Percentiles rank a stretch among this genome's conserved stretches.
phyloP scores from a whole-genome alignment of 2,797 vertebrate genomes.

The Chloroceryle amazona region DNA sequence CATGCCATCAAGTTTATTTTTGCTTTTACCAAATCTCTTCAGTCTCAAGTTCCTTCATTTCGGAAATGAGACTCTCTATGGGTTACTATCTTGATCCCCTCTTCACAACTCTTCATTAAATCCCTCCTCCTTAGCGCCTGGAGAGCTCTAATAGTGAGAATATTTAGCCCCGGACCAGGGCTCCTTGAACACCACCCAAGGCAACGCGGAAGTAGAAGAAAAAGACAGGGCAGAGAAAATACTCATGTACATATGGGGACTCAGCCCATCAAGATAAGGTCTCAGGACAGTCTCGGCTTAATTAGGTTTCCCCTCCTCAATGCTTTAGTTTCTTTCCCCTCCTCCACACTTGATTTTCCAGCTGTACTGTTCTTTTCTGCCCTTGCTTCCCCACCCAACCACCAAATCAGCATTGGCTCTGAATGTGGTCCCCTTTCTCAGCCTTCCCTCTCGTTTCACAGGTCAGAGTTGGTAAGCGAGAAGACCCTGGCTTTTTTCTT shows the following conservation, averaged over 20 bases:
- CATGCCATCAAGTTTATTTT: constrained; percentile 29
- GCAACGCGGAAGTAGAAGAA: neutral
- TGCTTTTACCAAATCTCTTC: neutral
- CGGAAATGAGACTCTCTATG: constrained; percentile 23
- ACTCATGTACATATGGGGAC: neutral
- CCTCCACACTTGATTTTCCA: constrained; percentile 65
- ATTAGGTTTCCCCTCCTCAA: neutral
- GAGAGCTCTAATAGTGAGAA: neutral
- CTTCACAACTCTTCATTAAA: constrained; percentile 50
- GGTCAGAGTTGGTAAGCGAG: neutral
- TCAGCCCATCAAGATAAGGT: constrained; percentile 50
- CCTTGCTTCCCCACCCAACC: constrained; percentile 35
- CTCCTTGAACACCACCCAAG: constrained; percentile 19
- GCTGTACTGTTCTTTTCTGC: constrained; percentile 28
- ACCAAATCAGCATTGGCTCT: constrained; percentile 29
- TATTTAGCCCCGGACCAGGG: constrained; percentile 11
- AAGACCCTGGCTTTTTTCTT: neutral
- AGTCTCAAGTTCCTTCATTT: constrained; percentile 1
- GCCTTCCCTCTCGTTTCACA: neutral
- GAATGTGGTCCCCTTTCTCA: neutral
- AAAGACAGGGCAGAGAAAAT: constrained; percentile 3
- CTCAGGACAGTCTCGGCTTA: constrained; percentile 38
- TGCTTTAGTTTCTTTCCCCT: constrained; percentile 24
- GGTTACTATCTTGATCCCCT: constrained; percentile 35
- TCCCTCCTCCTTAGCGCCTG: constrained; percentile 36